These are phyloP conservation scores for Mycogona germanica DNA, from an alignment of 2,888 invertebrate genomes.

Conservation along the genomic window DNA sequence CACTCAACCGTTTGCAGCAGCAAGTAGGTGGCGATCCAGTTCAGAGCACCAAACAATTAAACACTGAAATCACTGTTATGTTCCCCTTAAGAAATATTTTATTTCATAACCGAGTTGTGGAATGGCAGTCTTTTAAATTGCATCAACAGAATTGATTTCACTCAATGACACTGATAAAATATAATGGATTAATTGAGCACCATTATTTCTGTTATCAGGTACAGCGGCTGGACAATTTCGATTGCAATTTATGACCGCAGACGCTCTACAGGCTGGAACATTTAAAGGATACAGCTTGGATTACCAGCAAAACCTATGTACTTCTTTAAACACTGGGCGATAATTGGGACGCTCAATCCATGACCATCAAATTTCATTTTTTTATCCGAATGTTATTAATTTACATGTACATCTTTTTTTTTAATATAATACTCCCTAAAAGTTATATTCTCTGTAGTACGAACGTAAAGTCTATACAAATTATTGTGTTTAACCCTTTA, in stretches of 20 bases:
- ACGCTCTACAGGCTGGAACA: conserved; percentile 1
- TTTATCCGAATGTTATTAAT: too few relatives aligned
- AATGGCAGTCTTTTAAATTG: neutral
- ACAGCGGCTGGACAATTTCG: conserved; percentile 22
- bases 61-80: neutral
- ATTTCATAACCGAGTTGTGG: neutral
- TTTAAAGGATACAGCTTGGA: conserved; percentile 22
- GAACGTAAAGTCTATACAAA: too few relatives aligned
- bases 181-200: too few relatives aligned
- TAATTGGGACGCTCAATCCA: too few relatives aligned
- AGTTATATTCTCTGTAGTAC: too few relatives aligned
- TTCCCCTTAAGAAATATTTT: neutral
- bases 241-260: conserved; percentile 19
- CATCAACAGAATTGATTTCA: neutral
- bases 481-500: too few relatives aligned
- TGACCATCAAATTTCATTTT: too few relatives aligned
- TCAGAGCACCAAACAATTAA: neutral
- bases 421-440: too few relatives aligned
- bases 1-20: neutral
- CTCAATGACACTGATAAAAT: neutral
- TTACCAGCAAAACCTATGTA: conserved; percentile 23
- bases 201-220: conserved; percentile 15
- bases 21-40: neutral
- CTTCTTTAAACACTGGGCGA: too few relatives aligned
- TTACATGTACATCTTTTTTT: too few relatives aligned